phyloP scores from a whole-genome alignment of 2,888 invertebrate species.

The Gerosis bhagava region DNA sequence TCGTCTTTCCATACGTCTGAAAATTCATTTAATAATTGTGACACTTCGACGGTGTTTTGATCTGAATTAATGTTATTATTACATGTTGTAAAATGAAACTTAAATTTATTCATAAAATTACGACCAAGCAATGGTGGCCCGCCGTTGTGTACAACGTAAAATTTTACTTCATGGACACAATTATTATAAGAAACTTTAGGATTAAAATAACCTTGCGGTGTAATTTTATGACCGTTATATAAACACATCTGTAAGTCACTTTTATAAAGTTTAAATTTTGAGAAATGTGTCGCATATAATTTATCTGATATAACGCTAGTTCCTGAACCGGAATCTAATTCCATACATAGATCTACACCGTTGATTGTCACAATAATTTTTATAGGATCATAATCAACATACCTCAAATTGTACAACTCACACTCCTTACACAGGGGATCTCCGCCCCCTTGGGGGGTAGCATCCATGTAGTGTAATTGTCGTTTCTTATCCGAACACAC shows the following conservation, averaged over 20 bases:
- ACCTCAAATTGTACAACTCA: conserved; percentile 14
- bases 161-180: neutral
- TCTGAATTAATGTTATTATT: conserved; percentile 13
- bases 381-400: conserved; percentile 3
- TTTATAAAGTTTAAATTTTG: conserved; percentile 5
- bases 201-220: conserved; percentile 6
- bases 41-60: no score
- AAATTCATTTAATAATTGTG: conserved; percentile 6
- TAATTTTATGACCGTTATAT: conserved; percentile 35
- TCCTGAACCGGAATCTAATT: conserved; percentile 14
- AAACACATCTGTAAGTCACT: conserved; percentile 36
- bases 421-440: conserved; percentile 17
- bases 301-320: conserved; percentile 2
- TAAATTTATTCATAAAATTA: conserved; percentile 16
- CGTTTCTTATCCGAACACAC: no score
- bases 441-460: no score
- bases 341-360: conserved; percentile 5
- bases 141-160: conserved; percentile 9
- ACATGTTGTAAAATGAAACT: neutral
- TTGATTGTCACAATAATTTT: conserved; percentile 6
- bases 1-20: conserved; percentile 1
- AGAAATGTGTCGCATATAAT: neutral
- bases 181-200: neutral
- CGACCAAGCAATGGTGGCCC: conserved; percentile 13
- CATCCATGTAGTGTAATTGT: no score